Evolutionary conservation across 2,797 vertebrate genomes (phyloP).

Genomic region (Cyprinodon diabolis): DNA sequence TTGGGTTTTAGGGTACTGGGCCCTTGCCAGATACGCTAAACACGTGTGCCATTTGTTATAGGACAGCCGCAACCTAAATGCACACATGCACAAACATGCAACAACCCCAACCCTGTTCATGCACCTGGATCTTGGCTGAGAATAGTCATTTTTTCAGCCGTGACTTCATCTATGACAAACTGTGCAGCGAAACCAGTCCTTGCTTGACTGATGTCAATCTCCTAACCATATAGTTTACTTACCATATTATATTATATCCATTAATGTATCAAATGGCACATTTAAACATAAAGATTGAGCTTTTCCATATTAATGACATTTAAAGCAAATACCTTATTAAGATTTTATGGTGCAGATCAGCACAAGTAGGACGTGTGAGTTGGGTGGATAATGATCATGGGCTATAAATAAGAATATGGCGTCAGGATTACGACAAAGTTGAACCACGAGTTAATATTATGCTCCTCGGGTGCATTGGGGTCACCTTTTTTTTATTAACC

Average conservation of each 20-base stretch:
- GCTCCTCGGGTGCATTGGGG: no score
- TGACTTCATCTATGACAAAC: constrained; percentile 44
- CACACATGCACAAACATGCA: constrained; percentile 59
- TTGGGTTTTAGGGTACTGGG: constrained; percentile 75
- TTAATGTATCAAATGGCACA: neutral
- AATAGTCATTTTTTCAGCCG: constrained; percentile 54
- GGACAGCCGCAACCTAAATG: constrained; percentile 50
- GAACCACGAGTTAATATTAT: no score
- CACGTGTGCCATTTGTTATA: constrained; percentile 61
- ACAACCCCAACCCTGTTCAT: constrained; percentile 3
- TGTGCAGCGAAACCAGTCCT: constrained; percentile 35
- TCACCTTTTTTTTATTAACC: no score
- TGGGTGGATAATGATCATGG: neutral
- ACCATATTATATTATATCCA: neutral
- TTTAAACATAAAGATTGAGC: neutral
- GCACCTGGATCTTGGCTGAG: constrained; percentile 17
- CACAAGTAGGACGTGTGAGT: neutral
- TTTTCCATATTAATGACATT: neutral
- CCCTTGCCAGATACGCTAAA: constrained; percentile 63
- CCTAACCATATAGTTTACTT: constrained; percentile 24
- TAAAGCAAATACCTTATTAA: neutral
- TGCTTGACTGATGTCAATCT: constrained; percentile 31
- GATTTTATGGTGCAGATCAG: neutral
- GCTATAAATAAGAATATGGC: no score
- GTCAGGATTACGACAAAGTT: no score